Evolutionary conservation across 2,888 invertebrate species (phyloP), one percentile per base, ranked within the genome.

Genomic region (Bombylius discolor): DNA sequence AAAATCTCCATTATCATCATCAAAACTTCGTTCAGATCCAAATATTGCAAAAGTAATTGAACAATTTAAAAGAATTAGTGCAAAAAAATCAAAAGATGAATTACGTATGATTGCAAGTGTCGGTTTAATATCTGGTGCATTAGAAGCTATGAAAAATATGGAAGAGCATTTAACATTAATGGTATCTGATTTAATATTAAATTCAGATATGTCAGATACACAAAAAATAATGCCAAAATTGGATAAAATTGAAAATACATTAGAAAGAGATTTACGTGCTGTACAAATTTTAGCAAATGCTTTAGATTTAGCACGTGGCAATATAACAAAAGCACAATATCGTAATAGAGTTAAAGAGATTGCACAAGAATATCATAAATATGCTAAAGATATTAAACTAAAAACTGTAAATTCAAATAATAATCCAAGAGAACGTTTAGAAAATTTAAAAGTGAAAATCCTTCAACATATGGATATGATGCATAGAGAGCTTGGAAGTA

Each of bases 51-150:
- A 66, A 13, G 67, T 72, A 1, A 58, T 72, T 54, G 56, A 63
- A 8, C 70, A 68, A n/a, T 69, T 70, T 57, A 67, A 66, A 5
- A 63, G 67, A 33, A 54, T 73, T 23, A 67, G 71, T 59, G 61
- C 66, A 4, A 67, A 63, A 51, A 56, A 70, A 49, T 59, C 69
- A 4, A 64, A 63, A 4, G 59, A 68, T 49, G 71, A 74, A 49
- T 55, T 73, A 14, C 64, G 65, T 23, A 66, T 67, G 0, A 55
- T 73, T 7, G 69, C 68, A 2, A 65, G 68, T 0, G 60, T 74
- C 5, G 74, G 72, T 1, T 58, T 74, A 31, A 56, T 73, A 1
- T 67, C 72, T 49, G 73, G 74, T 1, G 70, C 70, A 4, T 60
- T 67, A 13, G 64, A 68, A 56, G 67, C 68, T 0, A 70, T 73